phyloP scores from a whole-genome alignment of 2,113 vertebrate species.

The Phalacrocorax aristotelis region DNA sequence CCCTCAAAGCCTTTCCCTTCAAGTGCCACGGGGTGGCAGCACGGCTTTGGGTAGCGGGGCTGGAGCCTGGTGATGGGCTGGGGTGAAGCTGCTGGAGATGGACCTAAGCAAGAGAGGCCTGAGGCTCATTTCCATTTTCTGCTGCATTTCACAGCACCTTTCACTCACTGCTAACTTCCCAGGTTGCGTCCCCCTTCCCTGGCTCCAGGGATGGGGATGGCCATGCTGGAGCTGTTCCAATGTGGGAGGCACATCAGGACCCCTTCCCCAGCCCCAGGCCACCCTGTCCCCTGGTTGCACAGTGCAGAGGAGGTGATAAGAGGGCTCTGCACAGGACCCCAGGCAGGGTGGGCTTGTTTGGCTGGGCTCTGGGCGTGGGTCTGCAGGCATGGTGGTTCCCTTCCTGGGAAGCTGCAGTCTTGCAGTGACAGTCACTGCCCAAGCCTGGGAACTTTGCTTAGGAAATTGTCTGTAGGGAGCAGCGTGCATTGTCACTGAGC shows the following conservation, averaged over 20 bases:
- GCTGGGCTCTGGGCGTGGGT: not conserved
- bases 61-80: not conserved
- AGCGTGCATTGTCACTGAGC: rapidly evolving
- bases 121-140: not conserved
- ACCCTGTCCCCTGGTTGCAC: not conserved
- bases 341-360: not conserved
- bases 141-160: not conserved
- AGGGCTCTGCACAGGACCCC: not conserved
- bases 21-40: conserved; percentile 47
- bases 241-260: not conserved
- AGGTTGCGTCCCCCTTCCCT: not conserved
- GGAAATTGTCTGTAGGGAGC: not conserved
- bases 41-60: not conserved
- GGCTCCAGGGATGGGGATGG: not conserved
- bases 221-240: not conserved
- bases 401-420: not conserved
- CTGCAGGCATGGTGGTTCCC: not conserved
- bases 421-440: not conserved
- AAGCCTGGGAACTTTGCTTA: not conserved
- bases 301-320: not conserved
- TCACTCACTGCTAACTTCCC: not conserved
- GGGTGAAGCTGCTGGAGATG: not conserved
- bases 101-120: not conserved
- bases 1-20: not conserved
- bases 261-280: not conserved